A percentile compares a stretch with the other conserved stretches of the same genome.
phyloP scores from a whole-genome alignment of 2,113 vertebrate species.

The Marmota flaviventris region DNA sequence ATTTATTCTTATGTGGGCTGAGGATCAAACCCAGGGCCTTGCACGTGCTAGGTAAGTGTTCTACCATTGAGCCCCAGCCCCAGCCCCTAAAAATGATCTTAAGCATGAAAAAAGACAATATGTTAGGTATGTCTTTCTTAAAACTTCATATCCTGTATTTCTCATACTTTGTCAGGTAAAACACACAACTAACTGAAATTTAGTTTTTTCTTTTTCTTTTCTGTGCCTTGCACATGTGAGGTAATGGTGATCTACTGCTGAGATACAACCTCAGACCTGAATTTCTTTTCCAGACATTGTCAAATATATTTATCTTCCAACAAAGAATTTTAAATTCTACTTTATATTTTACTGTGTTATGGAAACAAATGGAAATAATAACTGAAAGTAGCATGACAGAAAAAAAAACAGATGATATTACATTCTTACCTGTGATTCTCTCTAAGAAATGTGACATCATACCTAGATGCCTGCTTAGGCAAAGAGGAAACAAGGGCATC shows the following conservation, averaged over 20 bases:
- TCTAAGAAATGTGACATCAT: conserved; percentile 90
- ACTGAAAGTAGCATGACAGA: not conserved
- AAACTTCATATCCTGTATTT: not conserved
- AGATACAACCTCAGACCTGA: not conserved
- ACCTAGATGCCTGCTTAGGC: conserved; percentile 90
- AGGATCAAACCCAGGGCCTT: no score
- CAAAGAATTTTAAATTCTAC: not conserved
- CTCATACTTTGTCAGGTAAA: not conserved
- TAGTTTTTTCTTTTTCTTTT: not conserved
- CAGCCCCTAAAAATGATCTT: not conserved
- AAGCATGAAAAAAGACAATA: not conserved
- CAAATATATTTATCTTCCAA: conserved; percentile 13
- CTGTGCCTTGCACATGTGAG: not conserved
- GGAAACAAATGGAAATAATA: conserved; percentile 30
- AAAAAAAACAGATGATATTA: not conserved
- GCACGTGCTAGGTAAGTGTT: no score
- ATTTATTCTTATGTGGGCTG: no score
- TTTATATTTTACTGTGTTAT: conserved; percentile 1
- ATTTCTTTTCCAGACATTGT: not conserved
- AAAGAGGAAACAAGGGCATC: conserved; percentile 93
- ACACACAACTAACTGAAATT: conserved; percentile 3
- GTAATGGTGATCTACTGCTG: not conserved
- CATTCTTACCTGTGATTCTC: conserved; percentile 92
- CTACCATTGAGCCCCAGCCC: no score
- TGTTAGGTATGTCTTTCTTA: not conserved